phyloP scores from a whole-genome alignment of 2,113 vertebrate species.

The Laticauda laticaudata region DNA sequence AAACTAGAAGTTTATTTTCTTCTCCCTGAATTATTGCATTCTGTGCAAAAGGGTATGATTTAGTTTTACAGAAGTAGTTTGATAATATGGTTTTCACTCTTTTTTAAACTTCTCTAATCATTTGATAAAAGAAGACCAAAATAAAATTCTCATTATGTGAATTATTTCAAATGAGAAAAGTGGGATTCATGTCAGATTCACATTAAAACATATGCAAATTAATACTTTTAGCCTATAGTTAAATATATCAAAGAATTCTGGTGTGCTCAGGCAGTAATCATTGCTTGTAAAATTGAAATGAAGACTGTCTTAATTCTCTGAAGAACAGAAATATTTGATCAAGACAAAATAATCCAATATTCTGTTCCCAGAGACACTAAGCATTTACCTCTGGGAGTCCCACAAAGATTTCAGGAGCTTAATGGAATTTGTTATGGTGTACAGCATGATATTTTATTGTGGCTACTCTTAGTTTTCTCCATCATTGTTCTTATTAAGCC shows the following conservation, averaged over 20 bases:
- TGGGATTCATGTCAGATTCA: neutral
- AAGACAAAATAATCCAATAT: neutral
- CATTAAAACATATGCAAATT: constrained; percentile 51
- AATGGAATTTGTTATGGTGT: neutral
- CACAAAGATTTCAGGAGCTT: neutral
- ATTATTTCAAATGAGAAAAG: constrained; percentile 26
- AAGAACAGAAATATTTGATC: neutral
- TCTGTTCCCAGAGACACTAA: neutral
- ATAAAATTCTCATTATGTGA: constrained; percentile 27
- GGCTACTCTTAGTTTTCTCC: neutral
- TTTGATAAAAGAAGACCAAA: constrained; percentile 24
- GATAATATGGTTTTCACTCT: neutral
- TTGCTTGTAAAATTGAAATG: constrained; percentile 55
- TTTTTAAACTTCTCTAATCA: constrained; percentile 33
- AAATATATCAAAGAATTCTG: constrained; percentile 57
- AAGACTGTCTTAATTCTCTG: constrained; percentile 29
- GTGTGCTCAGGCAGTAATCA: constrained; percentile 17
- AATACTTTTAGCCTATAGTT: constrained; percentile 59
- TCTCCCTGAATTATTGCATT: neutral
- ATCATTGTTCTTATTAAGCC: neutral
- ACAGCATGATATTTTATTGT: neutral
- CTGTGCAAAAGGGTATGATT: neutral
- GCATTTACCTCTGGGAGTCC: neutral
- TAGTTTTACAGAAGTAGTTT: neutral
- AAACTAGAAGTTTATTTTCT: neutral